These are phyloP conservation scores for Ypsolopha sequella DNA, from an alignment of 2,888 invertebrate species.

Conservation along the genomic window DNA sequence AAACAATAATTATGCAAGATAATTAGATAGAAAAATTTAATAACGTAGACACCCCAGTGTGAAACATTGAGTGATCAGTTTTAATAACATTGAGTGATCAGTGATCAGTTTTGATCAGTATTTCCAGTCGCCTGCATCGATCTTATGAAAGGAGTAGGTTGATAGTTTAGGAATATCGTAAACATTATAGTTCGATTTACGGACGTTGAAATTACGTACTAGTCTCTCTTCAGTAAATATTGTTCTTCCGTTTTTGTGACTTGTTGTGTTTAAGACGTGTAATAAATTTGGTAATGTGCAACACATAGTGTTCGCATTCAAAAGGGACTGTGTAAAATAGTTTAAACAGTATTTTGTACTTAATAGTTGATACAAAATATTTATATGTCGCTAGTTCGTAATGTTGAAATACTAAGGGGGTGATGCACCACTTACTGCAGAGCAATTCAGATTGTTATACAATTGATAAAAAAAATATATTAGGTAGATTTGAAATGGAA, in stretches of 20 bases:
- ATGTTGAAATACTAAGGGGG: constrained; percentile 31
- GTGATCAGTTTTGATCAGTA: too few species aligned
- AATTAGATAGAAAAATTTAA: not conserved
- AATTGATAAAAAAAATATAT: not conserved
- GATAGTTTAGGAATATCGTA: not conserved
- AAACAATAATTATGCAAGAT: not conserved
- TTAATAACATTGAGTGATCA: not conserved
- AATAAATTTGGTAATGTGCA: constrained; percentile 24
- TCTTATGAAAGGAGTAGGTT: too few species aligned
- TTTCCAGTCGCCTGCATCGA: too few species aligned
- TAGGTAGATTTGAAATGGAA: not conserved
- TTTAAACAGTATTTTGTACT: constrained; percentile 41
- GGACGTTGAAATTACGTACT: constrained; percentile 1
- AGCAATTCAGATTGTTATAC: not conserved
- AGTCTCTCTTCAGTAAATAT: constrained; percentile 34
- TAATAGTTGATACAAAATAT: constrained; percentile 47
- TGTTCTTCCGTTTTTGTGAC: constrained; percentile 47
- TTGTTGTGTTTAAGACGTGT: constrained; percentile 26
- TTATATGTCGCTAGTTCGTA: constrained; percentile 59
- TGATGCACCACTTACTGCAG: constrained; percentile 1
- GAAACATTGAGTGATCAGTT: not conserved
- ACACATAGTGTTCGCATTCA: constrained; percentile 53
- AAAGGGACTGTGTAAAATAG: constrained; percentile 23
- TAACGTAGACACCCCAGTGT: not conserved
- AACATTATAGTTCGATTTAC: not conserved